A percentile compares a stretch with the other conserved stretches of the same genome.
Conservation (phyloP, 2,888 invertebrate species). For the Dynastes grantii region DNA sequence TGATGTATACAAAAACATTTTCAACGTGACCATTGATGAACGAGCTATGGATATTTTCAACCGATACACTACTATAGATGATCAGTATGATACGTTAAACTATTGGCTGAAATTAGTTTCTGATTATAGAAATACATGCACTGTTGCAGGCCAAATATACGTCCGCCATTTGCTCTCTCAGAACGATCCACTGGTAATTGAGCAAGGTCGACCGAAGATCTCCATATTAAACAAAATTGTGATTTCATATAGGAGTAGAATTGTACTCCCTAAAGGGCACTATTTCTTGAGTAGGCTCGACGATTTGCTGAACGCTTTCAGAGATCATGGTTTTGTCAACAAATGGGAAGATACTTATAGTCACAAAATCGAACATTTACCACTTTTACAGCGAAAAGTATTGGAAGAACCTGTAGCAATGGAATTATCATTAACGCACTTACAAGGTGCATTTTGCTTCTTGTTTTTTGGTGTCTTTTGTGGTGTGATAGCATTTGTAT, state of each 20-base stretch:
- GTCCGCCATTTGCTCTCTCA: conserved; percentile 56
- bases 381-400: background rate
- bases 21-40: conserved; percentile 53
- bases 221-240: conserved; percentile 64
- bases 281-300: conserved; percentile 73
- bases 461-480: conserved; percentile 53
- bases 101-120: conserved; percentile 57
- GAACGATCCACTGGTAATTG: conserved; percentile 51
- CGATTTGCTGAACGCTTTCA: conserved; percentile 69
- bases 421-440: conserved; percentile 55
- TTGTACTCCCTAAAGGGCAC: conserved; percentile 73
- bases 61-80: conserved; percentile 55
- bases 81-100: conserved; percentile 54
- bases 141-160: conserved; percentile 58
- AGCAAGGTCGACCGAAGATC: conserved; percentile 55
- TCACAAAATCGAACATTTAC: conserved; percentile 13
- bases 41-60: conserved; percentile 54
- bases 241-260: conserved; percentile 74
- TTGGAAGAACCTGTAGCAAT: conserved; percentile 32
- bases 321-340: conserved; percentile 72
- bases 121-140: conserved; percentile 57
- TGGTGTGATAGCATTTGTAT: conserved; percentile 49
- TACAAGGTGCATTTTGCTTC: conserved; percentile 57
- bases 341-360: conserved; percentile 65
- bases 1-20: conserved; percentile 69